These are phyloP conservation scores for Alcedo atthis DNA, from an alignment of 2,797 vertebrate species.

Conservation along the genomic window DNA sequence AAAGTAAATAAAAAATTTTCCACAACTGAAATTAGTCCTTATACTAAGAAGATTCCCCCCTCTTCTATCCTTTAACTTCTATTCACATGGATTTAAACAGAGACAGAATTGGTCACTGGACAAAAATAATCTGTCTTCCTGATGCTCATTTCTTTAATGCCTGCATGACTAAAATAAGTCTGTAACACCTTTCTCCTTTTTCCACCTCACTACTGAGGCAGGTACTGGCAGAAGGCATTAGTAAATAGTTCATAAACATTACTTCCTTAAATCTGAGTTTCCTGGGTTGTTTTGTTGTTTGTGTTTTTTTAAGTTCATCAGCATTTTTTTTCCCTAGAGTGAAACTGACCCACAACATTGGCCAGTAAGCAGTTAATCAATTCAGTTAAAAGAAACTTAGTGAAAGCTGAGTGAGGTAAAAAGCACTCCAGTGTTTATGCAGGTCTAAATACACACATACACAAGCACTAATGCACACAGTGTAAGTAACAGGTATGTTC, in stretches of 20 bases:
- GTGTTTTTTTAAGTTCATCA: neutral
- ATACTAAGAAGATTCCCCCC: too few relatives aligned
- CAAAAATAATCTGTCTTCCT: neutral
- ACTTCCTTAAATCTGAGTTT: neutral
- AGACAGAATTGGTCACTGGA: neutral
- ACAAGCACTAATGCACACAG: neutral
- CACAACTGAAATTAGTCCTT: neutral
- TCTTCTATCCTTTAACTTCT: neutral
- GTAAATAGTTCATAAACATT: neutral
- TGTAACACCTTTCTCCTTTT: neutral
- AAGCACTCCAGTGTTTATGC: neutral
- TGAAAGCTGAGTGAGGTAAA: neutral
- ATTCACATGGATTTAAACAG: neutral
- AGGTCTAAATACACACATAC: neutral
- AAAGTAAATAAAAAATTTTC: neutral
- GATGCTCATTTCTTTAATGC: neutral
- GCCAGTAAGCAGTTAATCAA: neutral
- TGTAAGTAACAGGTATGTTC: conserved; percentile 26
- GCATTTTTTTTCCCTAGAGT: accelerated
- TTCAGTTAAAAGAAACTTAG: neutral
- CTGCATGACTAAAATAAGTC: neutral
- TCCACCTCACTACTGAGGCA: neutral
- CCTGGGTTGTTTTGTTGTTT: too few relatives aligned
- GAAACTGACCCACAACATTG: neutral
- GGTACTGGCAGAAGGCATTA: neutral